Conservation (phyloP, 2,888 invertebrate species). For the Caradrina clavipalpis region DNA sequence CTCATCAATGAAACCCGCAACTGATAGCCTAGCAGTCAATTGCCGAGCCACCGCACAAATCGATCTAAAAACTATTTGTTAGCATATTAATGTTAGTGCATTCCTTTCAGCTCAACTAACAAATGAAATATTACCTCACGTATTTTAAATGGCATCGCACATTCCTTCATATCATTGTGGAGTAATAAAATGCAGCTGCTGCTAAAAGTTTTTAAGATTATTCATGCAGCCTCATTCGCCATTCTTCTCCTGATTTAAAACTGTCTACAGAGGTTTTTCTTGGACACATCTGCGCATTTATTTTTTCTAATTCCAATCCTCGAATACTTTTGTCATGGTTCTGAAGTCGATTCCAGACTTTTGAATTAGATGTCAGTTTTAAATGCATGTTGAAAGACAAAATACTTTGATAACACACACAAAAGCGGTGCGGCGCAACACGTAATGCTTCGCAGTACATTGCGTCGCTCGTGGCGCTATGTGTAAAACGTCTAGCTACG, state of each 20-base stretch:
- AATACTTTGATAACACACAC: no score
- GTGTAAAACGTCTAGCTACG: no score
- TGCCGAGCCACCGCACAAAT: no score
- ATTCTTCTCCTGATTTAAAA: conserved; percentile 22
- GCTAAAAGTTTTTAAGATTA: conserved; percentile 33
- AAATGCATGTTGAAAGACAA: not conserved
- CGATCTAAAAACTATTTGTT: not conserved
- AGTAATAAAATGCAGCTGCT: conserved; percentile 43
- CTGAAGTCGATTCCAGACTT: not conserved
- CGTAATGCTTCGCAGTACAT: no score
- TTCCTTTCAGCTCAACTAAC: not conserved
- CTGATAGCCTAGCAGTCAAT: not conserved
- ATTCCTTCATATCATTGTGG: conserved; percentile 9
- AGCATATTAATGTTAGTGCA: not conserved
- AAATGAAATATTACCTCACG: conserved; percentile 7
- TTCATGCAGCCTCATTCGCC: conserved; percentile 32
- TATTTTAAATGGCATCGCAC: conserved; percentile 20
- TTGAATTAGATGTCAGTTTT: not conserved
- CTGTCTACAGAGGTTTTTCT: not conserved
- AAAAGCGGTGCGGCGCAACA: no score
- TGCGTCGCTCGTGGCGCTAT: no score
- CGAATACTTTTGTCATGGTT: not conserved
- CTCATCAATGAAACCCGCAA: not conserved
- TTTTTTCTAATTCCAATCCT: not conserved
- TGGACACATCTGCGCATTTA: not conserved